Conservation (phyloP, 2,113 vertebrate genomes). For the Fulmarus glacialis region DNA sequence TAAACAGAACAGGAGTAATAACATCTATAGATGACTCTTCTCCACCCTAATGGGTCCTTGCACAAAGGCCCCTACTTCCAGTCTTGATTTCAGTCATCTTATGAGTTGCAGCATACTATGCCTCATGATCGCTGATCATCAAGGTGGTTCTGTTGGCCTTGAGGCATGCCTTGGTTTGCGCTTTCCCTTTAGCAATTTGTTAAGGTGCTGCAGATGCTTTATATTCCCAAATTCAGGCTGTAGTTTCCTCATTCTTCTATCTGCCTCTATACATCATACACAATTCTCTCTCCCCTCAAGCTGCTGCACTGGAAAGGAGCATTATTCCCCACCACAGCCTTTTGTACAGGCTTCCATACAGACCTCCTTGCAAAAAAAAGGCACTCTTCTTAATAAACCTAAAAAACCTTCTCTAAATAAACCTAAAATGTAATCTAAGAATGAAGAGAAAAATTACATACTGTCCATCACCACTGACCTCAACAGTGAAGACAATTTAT, state of each 20-base stretch:
- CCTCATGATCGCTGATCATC: background rate
- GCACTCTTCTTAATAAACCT: fast-evolving
- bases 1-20: background rate
- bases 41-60: background rate
- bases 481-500: background rate
- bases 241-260: background rate
- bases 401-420: background rate
- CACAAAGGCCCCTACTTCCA: background rate
- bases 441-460: background rate
- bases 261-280: background rate
- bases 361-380: background rate
- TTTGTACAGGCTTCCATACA: background rate
- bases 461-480: background rate
- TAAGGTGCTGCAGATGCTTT: background rate
- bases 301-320: background rate
- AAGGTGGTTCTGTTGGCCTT: background rate
- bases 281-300: background rate
- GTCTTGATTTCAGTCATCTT: background rate
- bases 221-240: background rate
- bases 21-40: background rate
- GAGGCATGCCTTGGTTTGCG: background rate
- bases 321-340: background rate
- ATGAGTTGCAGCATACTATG: background rate
- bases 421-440: background rate
- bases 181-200: background rate